Evolutionary conservation across 2,797 vertebrate species (phyloP).

Genomic region (Chrysocyon brachyurus): DNA sequence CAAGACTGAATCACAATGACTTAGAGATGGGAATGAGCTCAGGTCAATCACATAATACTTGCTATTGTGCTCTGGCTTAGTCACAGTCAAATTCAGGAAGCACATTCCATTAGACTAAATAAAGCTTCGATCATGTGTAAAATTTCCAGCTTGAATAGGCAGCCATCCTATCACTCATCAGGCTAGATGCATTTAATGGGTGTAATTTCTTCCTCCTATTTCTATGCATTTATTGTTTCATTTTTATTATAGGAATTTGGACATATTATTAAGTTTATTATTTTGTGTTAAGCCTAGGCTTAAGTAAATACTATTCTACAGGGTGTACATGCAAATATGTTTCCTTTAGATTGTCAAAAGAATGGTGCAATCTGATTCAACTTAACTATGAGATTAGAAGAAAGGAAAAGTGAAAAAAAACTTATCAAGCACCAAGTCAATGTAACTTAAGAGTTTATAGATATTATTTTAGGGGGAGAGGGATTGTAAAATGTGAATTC

Average conservation of each 20-base stretch:
- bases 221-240: constrained; percentile 93
- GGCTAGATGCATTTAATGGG: constrained; percentile 92
- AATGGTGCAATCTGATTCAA: constrained; percentile 80
- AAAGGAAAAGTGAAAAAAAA: constrained; percentile 76
- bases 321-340: constrained; percentile 89
- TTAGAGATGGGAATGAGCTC: constrained; percentile 94
- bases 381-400: constrained; percentile 76
- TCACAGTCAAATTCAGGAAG: constrained; percentile 96
- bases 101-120: constrained; percentile 97
- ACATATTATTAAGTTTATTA: constrained; percentile 88
- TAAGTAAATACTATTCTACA: constrained; percentile 87
- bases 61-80: constrained; percentile 95
- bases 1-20: constrained; percentile 90
- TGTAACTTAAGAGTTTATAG: background rate
- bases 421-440: background rate
- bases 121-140: constrained; percentile 98
- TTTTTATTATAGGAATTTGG: constrained; percentile 90
- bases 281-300: constrained; percentile 87
- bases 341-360: constrained; percentile 89
- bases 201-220: constrained; percentile 95
- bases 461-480: background rate
- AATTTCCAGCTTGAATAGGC: constrained; percentile 96
- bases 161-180: constrained; percentile 95
- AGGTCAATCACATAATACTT: constrained; percentile 94
- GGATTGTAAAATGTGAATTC: background rate